Base-by-base conservation (phyloP, 2,888 invertebrate species). In the Dolichomitus sp. region DNA sequence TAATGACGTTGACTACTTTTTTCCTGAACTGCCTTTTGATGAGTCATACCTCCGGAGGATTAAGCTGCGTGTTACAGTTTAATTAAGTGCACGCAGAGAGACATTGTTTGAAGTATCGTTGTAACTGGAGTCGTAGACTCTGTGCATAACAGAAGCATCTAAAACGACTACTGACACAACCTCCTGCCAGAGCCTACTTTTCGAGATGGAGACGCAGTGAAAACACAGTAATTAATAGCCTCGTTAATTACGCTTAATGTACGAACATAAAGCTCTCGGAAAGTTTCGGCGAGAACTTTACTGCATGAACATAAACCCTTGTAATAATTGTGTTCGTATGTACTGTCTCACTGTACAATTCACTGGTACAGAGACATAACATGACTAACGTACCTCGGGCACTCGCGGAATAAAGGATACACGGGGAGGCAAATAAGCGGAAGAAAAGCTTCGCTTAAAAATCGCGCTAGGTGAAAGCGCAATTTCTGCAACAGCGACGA, bases 161-260 rank as follows among this genome's bases (percentile, higher is more conserved):
- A 11, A 1, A 63, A 40, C 3, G 40, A 17, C 37, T 30, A 19
- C 4, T 17, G 61, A 12, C 37, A 12, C 37, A 30, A 6, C 17
- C n/a, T 17, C 40, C 14, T 30, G 17, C 48, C 19, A 19, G 12
- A 11, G 17, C 54, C 11, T 9, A 54, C 42, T n/a, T 45, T 54
- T 19, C 12, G 33, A 27, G 66, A 57, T 19, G n/a, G 14, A 23
- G 33, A 37, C 45, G 23, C 52, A 59, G 76, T 19, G 61, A 30
- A 63, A 69, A 68, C 68, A 19, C 42, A 61, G 27, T 74, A 80
- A 74, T 74, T 80, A 80, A 52, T 73, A 80, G 73, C 80, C 68
- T 80, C 80, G 80, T 80, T 80, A 80, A 80, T 80, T 69, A 61
- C 77, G 42, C 61, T n/a, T 37, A 33, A 57, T 23, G 57, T 57